Evolutionary conservation across 2,888 invertebrate species (phyloP), one percentile per base, ranked within the genome.

Genomic region (Elgonia sp.): DNA sequence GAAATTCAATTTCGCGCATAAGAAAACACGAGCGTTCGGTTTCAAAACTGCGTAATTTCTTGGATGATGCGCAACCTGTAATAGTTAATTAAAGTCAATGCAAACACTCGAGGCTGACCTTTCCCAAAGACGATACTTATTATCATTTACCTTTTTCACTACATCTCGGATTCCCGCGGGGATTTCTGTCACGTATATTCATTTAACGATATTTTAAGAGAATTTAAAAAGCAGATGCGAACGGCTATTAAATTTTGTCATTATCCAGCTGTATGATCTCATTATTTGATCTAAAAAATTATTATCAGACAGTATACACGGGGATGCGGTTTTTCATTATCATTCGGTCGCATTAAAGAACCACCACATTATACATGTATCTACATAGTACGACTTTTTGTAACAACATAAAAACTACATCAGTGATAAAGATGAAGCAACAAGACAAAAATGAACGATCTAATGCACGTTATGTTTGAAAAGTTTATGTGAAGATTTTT

Each of bases 61-160:
- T 29, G 3, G 5, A 29, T 29, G 29, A 29, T 29, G 29, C 29
- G 70, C 55, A 72, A 55, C 39, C 18, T 72, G 12, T 18, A 18
- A 72, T 72, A n/a, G 55, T 55, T 55, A 55, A 72, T 55, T 72
- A 39, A 72, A 72, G 37, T 72, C 37, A 72, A 72, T 55, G 39
- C 46, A 55, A 72, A 55, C 70, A 55, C 37, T 55, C 20, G 5
- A 39, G 39, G 55, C 12, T 72, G 39, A 39, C 55, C 55, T 72
- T 55, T 72, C 18, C 69, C 14, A 21, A 53, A 37, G 70, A 21
- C 39, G 55, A 39, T 37, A n/a, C 18, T n/a, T 18, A n/a, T n/a
- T n/a, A 39, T 12, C 37, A 72, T 72, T 55, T 53, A 55, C 55
- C n/a, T 72, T 29, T n/a, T 12, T 7, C 50, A 8, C 53, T 69